phyloP scores from a whole-genome alignment of 1,140 invertebrate genomes.

The Scaptomyza hsui region DNA sequence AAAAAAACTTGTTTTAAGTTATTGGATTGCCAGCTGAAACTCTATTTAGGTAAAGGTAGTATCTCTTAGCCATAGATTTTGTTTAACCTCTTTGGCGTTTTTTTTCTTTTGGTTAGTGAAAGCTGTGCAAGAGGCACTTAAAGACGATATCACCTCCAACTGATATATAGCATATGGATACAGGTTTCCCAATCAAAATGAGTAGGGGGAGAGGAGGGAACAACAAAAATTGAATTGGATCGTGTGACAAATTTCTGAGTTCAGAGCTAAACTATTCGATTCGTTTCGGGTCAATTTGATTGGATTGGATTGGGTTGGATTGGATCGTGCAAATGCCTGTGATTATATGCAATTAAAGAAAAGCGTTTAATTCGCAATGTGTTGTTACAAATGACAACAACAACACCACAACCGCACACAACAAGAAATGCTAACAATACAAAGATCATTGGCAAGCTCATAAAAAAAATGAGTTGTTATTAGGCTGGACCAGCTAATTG shows the following conservation, averaged over 20 bases:
- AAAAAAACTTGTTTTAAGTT: constrained; percentile 77
- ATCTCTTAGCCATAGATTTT: constrained; percentile 45
- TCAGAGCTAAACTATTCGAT: constrained; percentile 40
- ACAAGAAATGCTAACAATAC: constrained; percentile 31
- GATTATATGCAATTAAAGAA: constrained; percentile 78
- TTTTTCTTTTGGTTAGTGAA: constrained; percentile 66
- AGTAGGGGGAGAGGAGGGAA: constrained; percentile 32
- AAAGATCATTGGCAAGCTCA: constrained; percentile 48
- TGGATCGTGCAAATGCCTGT: constrained; percentile 48
- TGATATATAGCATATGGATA: constrained; percentile 68
- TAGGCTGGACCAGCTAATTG: constrained; percentile 72
- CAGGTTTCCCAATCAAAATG: constrained; percentile 61
- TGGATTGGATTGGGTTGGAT: constrained; percentile 23
- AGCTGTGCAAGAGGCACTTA: constrained; percentile 62
- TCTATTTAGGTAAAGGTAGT: constrained; percentile 14
- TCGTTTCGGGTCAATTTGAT: constrained; percentile 37
- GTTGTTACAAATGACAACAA: constrained; percentile 40
- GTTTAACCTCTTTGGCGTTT: constrained; percentile 43
- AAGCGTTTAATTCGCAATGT: constrained; percentile 72
- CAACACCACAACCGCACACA: constrained; percentile 13
- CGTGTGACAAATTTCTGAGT: constrained; percentile 66
- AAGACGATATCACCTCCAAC: constrained; percentile 58
- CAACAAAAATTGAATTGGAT: constrained; percentile 59
- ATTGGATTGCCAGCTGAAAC: constrained; percentile 50
- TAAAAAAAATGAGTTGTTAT: constrained; percentile 71